phyloP scores from a whole-genome alignment of 2,797 vertebrate species.

The Ceryle rudis region DNA sequence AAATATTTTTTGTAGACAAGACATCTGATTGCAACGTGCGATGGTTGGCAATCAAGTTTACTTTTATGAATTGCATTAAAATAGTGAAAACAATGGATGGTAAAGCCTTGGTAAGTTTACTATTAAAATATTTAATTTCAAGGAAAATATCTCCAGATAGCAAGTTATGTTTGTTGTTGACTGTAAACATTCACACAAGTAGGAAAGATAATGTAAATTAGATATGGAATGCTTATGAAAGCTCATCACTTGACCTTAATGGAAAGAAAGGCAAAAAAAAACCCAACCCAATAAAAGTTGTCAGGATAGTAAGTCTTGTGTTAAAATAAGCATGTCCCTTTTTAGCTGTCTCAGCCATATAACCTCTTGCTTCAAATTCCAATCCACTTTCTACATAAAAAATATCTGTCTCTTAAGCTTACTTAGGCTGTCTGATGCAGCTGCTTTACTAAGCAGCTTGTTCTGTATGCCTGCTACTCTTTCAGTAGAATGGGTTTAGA shows the following conservation, averaged over 20 bases:
- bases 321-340: not conserved
- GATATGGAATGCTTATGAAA: not conserved
- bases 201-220: not conserved
- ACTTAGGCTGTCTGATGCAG: slow-evolving; percentile 3
- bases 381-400: not conserved
- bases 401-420: slow-evolving; percentile 30
- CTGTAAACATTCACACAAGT: not conserved
- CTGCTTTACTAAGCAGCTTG: slow-evolving; percentile 1
- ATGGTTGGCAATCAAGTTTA: not conserved
- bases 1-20: not conserved
- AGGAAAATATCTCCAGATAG: not conserved
- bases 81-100: not conserved
- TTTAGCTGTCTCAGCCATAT: not conserved
- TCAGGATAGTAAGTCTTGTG: not conserved
- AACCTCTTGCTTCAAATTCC: not conserved
- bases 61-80: not conserved
- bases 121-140: not conserved
- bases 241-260: not conserved
- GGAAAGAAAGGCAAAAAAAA: not conserved
- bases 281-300: not conserved
- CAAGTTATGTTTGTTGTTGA: not conserved
- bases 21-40: not conserved
- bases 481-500: not conserved
- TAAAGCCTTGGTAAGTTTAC: not conserved
- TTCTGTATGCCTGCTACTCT: not conserved